Evolutionary conservation across 2,797 vertebrate species (phyloP), one percentile per base, ranked within the genome.

Genomic region (Schizopygopsis malacanthus): DNA sequence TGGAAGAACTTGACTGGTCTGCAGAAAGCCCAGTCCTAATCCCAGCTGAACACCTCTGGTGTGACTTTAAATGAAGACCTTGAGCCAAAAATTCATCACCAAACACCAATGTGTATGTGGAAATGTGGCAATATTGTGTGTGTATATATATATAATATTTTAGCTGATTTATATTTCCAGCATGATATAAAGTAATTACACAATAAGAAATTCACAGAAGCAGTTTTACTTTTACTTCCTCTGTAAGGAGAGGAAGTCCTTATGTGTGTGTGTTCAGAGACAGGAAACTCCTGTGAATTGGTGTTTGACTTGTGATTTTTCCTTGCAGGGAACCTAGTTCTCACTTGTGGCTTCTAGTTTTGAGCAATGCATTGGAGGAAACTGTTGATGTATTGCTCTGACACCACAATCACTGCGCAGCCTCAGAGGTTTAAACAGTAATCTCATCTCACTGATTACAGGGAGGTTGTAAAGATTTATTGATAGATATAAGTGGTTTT

Each of bases 181-280:
- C 1, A 13, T 69, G 16, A 28, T 77, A 8, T 54, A 77, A 83
- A 54, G 45, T 70, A 20, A 67, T 61, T 25, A 75, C 41, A 56
- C 20, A 37, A 47, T 37, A 28, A 47, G 20, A 85, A 65, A 56
- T 61, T 65, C 41, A 70, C 61, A 73, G 41, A 69, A 78, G 78
- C 39, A 43, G 25, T 90, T 90, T 88, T 76, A 79, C 65, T 87
- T 90, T 88, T 76, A 79, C 65, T 87, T 90, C 89, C 77, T 43
- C n/a, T 81, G 67, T 20, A 33, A 15, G 12, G 63, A 84, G 45
- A 77, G 78, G 81, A 89, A 81, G 75, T 28, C 20, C 8, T 6
- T 73, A 39, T 41, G 59, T 16, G 2, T 81, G 59, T 59, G 65
- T 84, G 47, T 79, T 56, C 9, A 84, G 47, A 50, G 22, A 56